Percentiles rank a stretch among this genome's conserved stretches.
phyloP scores from a whole-genome alignment of 1,140 invertebrate genomes.

The Heliconius melpomene region DNA sequence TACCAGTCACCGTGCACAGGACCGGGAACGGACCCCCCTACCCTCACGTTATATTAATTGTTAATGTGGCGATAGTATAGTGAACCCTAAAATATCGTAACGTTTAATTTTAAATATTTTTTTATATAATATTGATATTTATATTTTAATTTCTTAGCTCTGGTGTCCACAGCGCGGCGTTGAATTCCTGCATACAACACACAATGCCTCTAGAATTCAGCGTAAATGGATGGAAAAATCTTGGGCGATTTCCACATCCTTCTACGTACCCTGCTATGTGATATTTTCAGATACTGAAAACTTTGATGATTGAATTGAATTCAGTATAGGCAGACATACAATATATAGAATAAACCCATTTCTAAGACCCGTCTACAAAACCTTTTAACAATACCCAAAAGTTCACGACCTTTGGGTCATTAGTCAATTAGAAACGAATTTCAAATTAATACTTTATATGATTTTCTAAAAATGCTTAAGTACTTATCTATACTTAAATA shows the following conservation, averaged over 20 bases:
- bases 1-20: conserved; percentile 36
- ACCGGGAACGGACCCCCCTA: conserved; percentile 25
- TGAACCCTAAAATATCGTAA: conserved; percentile 22
- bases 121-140: too few species aligned
- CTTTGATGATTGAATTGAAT: too few species aligned
- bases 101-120: conserved; percentile 15
- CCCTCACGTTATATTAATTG: conserved; percentile 33
- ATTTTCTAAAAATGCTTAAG: neutral
- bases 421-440: conserved; percentile 10
- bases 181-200: too few species aligned
- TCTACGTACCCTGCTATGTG: too few species aligned
- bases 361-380: neutral
- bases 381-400: conserved; percentile 7
- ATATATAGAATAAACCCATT: neutral
- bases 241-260: too few species aligned
- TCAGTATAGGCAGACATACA: neutral
- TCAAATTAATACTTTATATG: neutral
- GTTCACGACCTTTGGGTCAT: conserved; percentile 25
- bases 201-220: too few species aligned
- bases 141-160: too few species aligned
- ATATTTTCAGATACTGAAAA: too few species aligned
- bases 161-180: too few species aligned
- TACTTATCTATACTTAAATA: neutral
- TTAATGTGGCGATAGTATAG: conserved; percentile 8
- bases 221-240: too few species aligned